Evolutionary conservation across 2,888 invertebrate species (phyloP).

Genomic region (Lithophane socia): DNA sequence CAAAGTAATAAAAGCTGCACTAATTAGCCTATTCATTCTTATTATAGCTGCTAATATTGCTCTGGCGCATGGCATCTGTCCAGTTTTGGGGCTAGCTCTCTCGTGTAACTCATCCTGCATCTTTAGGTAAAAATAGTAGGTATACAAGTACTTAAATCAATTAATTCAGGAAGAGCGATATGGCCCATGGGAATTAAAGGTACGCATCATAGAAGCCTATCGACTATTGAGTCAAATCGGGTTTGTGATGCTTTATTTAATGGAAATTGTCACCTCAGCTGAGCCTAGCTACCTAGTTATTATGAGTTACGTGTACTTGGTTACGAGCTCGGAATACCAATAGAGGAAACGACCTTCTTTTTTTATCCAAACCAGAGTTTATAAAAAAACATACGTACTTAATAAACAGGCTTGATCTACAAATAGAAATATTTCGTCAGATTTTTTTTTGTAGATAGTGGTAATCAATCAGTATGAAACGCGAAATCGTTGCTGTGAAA

Average conservation of each 20-base stretch:
- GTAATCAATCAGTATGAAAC: too few relatives aligned
- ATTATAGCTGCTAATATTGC: background rate
- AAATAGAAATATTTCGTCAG: background rate
- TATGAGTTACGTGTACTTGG: background rate
- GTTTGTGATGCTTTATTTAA: conserved; percentile 12
- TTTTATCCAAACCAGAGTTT: background rate
- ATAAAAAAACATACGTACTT: too few relatives aligned
- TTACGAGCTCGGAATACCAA: conserved; percentile 40
- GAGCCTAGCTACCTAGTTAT: background rate
- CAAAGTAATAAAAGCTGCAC: background rate
- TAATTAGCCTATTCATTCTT: background rate
- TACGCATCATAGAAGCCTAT: background rate
- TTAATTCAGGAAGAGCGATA: conserved; percentile 11
- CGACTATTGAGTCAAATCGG: background rate
- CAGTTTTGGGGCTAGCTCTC: background rate
- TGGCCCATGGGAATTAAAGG: conserved; percentile 20
- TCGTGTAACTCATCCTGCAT: conserved; percentile 1
- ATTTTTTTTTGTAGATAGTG: background rate
- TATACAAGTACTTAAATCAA: background rate
- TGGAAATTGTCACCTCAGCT: background rate
- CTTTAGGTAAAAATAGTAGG: background rate
- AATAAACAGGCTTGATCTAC: background rate
- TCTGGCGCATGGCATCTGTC: background rate
- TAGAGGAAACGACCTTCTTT: conserved; percentile 28
- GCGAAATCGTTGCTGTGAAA: too few relatives aligned